Conservation (phyloP, 2,888 invertebrate species). For the Acheta domesticus region DNA sequence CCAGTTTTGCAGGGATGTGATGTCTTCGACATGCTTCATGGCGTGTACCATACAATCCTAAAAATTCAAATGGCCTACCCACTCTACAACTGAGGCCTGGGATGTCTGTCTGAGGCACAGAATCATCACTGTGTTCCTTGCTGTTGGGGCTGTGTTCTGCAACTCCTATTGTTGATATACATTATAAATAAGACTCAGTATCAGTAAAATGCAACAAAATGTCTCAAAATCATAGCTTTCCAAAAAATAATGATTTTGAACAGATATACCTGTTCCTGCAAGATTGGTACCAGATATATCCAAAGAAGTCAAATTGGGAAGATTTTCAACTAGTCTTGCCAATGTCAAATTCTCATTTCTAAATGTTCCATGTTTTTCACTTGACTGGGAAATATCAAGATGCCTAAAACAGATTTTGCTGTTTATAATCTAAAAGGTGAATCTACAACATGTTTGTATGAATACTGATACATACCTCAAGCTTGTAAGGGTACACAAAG, state of each 20-base stretch:
- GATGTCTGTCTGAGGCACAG: slow-evolving; percentile 62
- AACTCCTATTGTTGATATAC: slow-evolving; percentile 45
- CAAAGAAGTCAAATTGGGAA: slow-evolving; percentile 74
- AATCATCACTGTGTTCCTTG: slow-evolving; percentile 42
- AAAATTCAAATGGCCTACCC: slow-evolving; percentile 75
- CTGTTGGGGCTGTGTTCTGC: slow-evolving; percentile 52
- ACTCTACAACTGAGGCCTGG: slow-evolving; percentile 79
- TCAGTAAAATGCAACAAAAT: not conserved
- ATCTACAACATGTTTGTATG: not conserved
- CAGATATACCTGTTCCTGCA: slow-evolving; percentile 67
- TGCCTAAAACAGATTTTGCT: slow-evolving; percentile 19
- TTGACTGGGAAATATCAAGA: slow-evolving; percentile 81
- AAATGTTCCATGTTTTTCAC: slow-evolving; percentile 69
- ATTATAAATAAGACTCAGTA: not conserved
- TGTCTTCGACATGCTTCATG: slow-evolving; percentile 86
- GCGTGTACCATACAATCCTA: slow-evolving; percentile 86
- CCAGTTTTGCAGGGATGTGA: slow-evolving; percentile 86
- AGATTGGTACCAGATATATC: slow-evolving; percentile 97
- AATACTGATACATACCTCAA: slow-evolving; percentile 48
- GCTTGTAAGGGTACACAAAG: slow-evolving; percentile 50
- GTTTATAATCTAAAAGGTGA: slow-evolving; percentile 5
- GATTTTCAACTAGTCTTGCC: slow-evolving; percentile 64
- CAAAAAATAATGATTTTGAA: not conserved
- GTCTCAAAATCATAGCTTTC: not conserved
- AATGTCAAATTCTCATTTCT: slow-evolving; percentile 71